phyloP scores from a whole-genome alignment of 2,113 vertebrate genomes.

The Platysternon megacephalum region DNA sequence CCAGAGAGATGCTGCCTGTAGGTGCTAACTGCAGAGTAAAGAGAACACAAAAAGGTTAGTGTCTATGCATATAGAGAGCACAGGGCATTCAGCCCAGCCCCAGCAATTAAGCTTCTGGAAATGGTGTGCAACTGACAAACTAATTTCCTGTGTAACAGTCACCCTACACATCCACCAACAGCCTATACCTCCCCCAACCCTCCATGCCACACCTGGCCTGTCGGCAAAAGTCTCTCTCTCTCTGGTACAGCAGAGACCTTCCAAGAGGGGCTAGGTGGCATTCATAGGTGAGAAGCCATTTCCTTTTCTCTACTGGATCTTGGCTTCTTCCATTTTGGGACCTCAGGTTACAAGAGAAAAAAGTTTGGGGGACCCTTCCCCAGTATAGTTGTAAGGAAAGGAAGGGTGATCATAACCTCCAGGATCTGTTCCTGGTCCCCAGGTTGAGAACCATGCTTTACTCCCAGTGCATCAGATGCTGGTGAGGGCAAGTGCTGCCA shows the following conservation, averaged over 20 bases:
- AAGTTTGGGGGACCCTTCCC: neutral
- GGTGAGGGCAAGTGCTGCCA: neutral
- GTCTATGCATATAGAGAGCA: neutral
- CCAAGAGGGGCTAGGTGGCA: neutral
- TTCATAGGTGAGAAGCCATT: neutral
- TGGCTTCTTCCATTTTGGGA: neutral
- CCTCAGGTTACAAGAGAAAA: neutral
- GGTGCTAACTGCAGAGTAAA: conserved; percentile 87
- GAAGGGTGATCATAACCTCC: neutral
- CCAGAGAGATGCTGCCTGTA: conserved; percentile 86
- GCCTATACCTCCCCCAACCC: too few species aligned
- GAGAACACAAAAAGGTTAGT: neutral
- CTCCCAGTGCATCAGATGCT: neutral
- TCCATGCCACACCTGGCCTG: neutral
- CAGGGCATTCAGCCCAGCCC: neutral
- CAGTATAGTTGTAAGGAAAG: neutral
- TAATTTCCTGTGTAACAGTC: neutral
- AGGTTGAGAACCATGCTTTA: neutral
- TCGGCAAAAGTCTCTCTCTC: neutral
- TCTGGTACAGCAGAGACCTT: neutral
- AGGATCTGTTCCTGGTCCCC: neutral
- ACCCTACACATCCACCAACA: neutral
- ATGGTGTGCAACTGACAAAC: neutral
- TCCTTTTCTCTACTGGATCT: neutral
- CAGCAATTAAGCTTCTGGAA: neutral